A percentile compares a stretch with the other conserved stretches of the same genome.
Evolutionary conservation across 2,113 vertebrate genomes (phyloP).

Genomic region (Sphyrna mokarran): DNA sequence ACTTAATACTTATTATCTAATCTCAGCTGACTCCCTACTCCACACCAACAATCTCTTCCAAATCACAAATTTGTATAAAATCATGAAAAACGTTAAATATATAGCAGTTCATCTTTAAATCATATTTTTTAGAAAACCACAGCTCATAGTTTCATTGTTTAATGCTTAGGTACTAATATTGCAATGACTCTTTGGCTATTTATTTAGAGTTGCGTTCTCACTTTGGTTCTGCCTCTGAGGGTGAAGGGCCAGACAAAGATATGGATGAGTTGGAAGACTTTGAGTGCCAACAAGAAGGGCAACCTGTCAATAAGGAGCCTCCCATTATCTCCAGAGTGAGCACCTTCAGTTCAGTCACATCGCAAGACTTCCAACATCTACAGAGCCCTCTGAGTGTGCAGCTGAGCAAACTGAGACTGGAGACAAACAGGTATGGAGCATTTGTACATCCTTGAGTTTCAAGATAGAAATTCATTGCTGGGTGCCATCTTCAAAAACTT

Average conservation of each 20-base stretch:
- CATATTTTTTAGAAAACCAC: neutral
- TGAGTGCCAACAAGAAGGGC: constrained; percentile 47
- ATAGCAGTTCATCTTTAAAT: neutral
- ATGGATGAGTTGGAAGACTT: constrained; percentile 53
- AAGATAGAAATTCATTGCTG: neutral
- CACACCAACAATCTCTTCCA: no score
- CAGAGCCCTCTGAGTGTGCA: constrained; percentile 64
- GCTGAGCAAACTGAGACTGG: constrained; percentile 67
- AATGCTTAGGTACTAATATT: neutral
- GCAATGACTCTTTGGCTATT: neutral
- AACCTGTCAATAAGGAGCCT: constrained; percentile 44
- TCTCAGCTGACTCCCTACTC: no score
- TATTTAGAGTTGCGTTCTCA: constrained; percentile 73
- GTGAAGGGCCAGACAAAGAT: constrained; percentile 71
- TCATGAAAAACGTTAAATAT: neutral
- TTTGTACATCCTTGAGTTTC: neutral
- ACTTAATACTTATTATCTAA: neutral
- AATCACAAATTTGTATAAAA: neutral
- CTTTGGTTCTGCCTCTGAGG: constrained; percentile 74
- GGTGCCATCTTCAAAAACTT: neutral
- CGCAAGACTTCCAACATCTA: constrained; percentile 55
- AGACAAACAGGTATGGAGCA: constrained; percentile 67
- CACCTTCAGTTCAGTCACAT: constrained; percentile 49
- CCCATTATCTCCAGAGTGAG: constrained; percentile 42
- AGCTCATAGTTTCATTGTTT: neutral